Evolutionary conservation across 2,888 invertebrate genomes (phyloP).

Genomic region (Campoplex capitator): DNA sequence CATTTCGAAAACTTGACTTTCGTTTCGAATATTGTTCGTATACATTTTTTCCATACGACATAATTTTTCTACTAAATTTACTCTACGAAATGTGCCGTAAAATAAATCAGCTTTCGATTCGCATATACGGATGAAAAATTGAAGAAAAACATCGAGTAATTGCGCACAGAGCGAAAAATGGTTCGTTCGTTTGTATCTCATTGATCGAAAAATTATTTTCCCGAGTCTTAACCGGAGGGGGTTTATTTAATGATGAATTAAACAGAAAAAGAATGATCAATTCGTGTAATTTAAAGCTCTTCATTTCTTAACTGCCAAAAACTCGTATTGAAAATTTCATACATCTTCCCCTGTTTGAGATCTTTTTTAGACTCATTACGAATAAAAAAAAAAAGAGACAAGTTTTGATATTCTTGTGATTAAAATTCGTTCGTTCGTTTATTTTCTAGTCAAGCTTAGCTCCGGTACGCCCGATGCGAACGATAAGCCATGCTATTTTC

Average conservation of each 20-base stretch:
- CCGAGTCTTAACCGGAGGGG: not conserved
- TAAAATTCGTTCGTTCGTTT: constrained; percentile 60
- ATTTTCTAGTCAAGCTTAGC: constrained; percentile 72
- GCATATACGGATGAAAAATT: not conserved
- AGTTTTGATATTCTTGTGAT: constrained; percentile 42
- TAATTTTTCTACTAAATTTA: not conserved
- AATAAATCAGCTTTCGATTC: not conserved
- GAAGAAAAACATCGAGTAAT: not conserved
- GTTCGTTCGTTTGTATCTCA: not conserved
- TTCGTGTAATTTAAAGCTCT: not conserved
- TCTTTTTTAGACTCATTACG: not conserved
- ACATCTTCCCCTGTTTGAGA: not conserved
- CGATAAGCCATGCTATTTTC: constrained; percentile 66
- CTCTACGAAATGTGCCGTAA: not conserved
- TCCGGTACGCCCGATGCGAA: constrained; percentile 67
- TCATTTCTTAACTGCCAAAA: not conserved
- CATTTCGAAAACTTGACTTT: not conserved
- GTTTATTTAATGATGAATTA: not conserved
- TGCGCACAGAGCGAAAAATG: not conserved
- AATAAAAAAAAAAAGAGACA: not conserved
- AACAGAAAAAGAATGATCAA: constrained; percentile 2
- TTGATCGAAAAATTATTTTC: not conserved
- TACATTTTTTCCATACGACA: not conserved
- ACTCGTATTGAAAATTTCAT: not conserved
- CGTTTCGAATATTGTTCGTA: not conserved